phyloP scores from a whole-genome alignment of 1,140 invertebrate species.

The Drosophila insularis region DNA sequence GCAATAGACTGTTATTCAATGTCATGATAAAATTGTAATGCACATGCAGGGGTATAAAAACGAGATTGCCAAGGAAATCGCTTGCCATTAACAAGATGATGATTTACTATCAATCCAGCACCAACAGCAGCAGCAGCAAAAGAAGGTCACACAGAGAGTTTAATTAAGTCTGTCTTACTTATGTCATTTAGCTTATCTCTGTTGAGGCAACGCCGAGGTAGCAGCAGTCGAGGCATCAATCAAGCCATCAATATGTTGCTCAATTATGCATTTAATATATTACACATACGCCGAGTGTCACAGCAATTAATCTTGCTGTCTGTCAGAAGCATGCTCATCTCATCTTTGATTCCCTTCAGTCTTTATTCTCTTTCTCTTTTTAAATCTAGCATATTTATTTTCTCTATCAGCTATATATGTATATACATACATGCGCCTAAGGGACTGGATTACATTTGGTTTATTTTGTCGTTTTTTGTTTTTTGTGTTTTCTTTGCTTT shows the following conservation, averaged over 20 bases:
- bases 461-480: conserved; percentile 1
- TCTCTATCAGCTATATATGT: no score
- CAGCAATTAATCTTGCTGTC: conserved; percentile 52
- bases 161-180: conserved; percentile 46
- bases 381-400: no score
- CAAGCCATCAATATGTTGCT: conserved; percentile 48
- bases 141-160: conserved; percentile 55
- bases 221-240: conserved; percentile 31
- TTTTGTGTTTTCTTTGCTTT: neutral
- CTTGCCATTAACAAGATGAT: conserved; percentile 22
- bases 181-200: conserved; percentile 58
- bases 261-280: conserved; percentile 54
- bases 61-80: neutral
- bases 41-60: neutral
- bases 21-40: conserved; percentile 1
- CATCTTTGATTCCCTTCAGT: conserved; percentile 1
- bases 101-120: conserved; percentile 37
- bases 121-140: conserved; percentile 5
- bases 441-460: conserved; percentile 6
- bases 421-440: neutral
- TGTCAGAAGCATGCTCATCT: conserved; percentile 27
- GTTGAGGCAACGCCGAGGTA: conserved; percentile 35
- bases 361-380: conserved; percentile 13
- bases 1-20: neutral
- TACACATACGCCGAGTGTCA: conserved; percentile 51